Evolutionary conservation across 2,888 invertebrate genomes (phyloP).

Genomic region (Agrochola macilenta): DNA sequence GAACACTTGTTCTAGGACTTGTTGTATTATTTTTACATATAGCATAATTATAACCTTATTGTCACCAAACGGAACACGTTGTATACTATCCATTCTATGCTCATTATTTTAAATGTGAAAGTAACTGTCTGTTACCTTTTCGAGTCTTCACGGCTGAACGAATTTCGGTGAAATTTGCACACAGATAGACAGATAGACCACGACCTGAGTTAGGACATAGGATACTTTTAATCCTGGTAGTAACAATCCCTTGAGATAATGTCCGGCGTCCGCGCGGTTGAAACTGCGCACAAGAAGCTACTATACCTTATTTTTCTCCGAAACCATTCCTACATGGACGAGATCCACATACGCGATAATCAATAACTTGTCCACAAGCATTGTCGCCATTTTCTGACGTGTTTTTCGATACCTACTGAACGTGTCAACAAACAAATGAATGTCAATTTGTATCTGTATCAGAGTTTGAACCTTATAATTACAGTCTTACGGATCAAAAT

Average conservation of each 20-base stretch:
- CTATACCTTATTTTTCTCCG: neutral
- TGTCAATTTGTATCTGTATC: neutral
- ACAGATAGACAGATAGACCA: neutral
- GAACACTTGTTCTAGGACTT: no score
- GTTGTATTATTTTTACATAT: no score
- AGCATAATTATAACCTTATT: no score
- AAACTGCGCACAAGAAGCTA: neutral
- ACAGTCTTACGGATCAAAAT: neutral
- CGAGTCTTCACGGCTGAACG: neutral
- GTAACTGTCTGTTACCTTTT: no score
- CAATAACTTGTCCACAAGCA: neutral
- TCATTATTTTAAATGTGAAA: no score
- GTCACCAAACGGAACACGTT: no score
- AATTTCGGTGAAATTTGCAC: neutral
- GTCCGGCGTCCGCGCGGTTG: neutral
- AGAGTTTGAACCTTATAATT: neutral
- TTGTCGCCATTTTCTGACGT: no score
- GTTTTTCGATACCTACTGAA: neutral
- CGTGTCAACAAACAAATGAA: neutral
- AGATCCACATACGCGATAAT: neutral
- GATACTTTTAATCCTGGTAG: neutral
- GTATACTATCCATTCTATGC: no score
- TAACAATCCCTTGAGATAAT: neutral
- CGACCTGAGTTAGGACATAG: neutral
- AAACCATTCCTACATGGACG: neutral